Conservation (phyloP, 92 coral and sea anemone species). For the Epizoanthus rinbou region DNA sequence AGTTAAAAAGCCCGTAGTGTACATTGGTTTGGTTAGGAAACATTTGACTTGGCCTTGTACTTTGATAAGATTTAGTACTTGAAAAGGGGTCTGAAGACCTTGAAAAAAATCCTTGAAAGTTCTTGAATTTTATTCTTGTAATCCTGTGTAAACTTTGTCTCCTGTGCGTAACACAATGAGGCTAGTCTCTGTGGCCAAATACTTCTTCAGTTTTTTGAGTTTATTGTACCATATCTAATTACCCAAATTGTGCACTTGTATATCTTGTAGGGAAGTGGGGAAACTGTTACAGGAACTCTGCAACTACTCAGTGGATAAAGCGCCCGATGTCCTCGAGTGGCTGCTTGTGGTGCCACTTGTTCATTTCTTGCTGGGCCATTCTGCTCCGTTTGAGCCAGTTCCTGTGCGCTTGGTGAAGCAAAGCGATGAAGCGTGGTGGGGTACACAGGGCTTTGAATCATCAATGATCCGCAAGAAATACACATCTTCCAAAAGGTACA, state of each 20-base stretch:
- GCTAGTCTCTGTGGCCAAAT: too few relatives aligned
- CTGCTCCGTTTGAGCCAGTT: slow-evolving; percentile 15
- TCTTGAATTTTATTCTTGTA: too few relatives aligned
- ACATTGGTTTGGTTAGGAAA: too few relatives aligned
- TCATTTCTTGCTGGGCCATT: slow-evolving; percentile 13
- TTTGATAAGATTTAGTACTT: too few relatives aligned
- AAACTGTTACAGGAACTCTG: neutral
- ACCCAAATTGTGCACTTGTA: neutral
- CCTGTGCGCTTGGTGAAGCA: neutral
- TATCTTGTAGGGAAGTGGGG: neutral
- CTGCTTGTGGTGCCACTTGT: slow-evolving; percentile 8
- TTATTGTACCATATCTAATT: neutral
- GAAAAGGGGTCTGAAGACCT: too few relatives aligned
- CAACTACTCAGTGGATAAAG: slow-evolving; percentile 3
- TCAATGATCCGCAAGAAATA: neutral
- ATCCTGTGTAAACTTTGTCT: too few relatives aligned
- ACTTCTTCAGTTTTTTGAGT: neutral
- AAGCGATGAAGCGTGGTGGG: slow-evolving; percentile 18
- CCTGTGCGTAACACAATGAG: too few relatives aligned
- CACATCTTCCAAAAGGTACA: slow-evolving; percentile 7
- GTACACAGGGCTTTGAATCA: neutral
- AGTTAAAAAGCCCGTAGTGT: too few relatives aligned
- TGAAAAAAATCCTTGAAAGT: too few relatives aligned
- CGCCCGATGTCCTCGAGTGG: slow-evolving; percentile 16
- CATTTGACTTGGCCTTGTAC: too few relatives aligned